A percentile compares a stretch with the other conserved stretches of the same genome.
Conservation (phyloP, 1,140 invertebrate species). For the Sycophaga agraensis region DNA sequence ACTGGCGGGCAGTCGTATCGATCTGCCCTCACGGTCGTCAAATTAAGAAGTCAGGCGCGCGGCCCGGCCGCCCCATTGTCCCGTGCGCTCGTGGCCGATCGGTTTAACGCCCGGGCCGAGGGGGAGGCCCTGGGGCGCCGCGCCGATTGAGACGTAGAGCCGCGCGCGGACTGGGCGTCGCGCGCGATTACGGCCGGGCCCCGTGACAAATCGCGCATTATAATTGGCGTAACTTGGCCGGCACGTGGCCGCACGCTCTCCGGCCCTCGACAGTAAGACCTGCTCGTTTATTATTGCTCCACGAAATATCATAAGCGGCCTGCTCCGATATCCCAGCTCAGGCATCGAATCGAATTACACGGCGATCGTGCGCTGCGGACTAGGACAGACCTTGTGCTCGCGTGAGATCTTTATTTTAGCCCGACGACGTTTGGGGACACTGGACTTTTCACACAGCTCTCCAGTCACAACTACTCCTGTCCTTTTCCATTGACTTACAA, state of each 20-base stretch:
- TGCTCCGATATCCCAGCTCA: conserved; percentile 27
- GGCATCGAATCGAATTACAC: conserved; percentile 55
- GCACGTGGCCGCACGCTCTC: no score
- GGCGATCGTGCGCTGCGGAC: conserved; percentile 24
- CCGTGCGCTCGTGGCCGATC: background rate
- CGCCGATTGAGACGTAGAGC: conserved; percentile 42
- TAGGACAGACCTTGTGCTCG: no score
- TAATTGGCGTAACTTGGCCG: conserved; percentile 44
- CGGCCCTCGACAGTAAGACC: conserved; percentile 47
- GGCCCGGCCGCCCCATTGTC: background rate
- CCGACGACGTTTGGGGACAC: no score
- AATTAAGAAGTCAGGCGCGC: conserved; percentile 19
- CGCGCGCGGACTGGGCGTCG: conserved; percentile 32
- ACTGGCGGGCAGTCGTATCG: background rate
- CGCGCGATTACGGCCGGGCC: conserved; percentile 21
- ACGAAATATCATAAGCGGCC: conserved; percentile 40
- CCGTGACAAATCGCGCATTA: conserved; percentile 54
- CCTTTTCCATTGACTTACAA: no score
- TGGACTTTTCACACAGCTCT: no score
- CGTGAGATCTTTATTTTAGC: no score
- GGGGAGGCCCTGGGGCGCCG: background rate
- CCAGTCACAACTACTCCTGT: no score
- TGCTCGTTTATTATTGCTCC: conserved; percentile 53
- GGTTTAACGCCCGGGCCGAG: background rate
- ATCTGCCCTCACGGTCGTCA: background rate